Evolutionary conservation across 2,113 vertebrate species (phyloP), one percentile per base, ranked within the genome.

Genomic region (Syngnathus scovelli): DNA sequence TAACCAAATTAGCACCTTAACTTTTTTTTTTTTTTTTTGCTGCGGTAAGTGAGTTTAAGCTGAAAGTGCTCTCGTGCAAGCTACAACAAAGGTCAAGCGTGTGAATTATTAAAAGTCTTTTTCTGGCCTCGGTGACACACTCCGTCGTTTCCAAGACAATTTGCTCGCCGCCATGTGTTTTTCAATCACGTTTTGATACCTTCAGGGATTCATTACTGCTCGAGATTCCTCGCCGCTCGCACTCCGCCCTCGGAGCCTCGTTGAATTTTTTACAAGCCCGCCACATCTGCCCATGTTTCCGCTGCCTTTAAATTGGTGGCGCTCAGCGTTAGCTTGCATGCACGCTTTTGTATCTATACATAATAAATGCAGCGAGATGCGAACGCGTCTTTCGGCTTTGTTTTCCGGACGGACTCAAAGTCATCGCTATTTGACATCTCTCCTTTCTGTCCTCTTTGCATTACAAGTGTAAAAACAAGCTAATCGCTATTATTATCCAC

Each of bases 251-350:
- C 23, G 33, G 23, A 56, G 27, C 54, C 12, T 1, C 27, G 33
- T 58, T 58, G 55, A 58, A 58, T 58, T 58, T 58, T 58, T 58
- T 36, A 58, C 23, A 27, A 58, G 55, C 27, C 27, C 55, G 55
- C 55, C 55, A 6, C 52, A 27, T 55, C 52, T 23, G 52, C 52
- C 8, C 4, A 21, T 15, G 55, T 56, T 56, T 56, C 55, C 6
- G 16, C 23, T 58, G 7, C 55, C 27, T 58, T 58, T 58, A 58
- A 58, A 36, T 58, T 27, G 27, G 6, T 16, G 7, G 13, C 55
- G 55, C 16, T 16, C 3, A 1, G 55, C 27, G 16, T 36, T 11
- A 15, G 27, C 27, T 12, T 33, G 27, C 12, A 15, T 15, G 27
- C 55, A 3, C 12, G 27, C 27, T 36, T 36, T 36, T 6, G 13